Evolutionary conservation across 2,113 vertebrate genomes (phyloP).

Genomic region (Eolophus roseicapilla): DNA sequence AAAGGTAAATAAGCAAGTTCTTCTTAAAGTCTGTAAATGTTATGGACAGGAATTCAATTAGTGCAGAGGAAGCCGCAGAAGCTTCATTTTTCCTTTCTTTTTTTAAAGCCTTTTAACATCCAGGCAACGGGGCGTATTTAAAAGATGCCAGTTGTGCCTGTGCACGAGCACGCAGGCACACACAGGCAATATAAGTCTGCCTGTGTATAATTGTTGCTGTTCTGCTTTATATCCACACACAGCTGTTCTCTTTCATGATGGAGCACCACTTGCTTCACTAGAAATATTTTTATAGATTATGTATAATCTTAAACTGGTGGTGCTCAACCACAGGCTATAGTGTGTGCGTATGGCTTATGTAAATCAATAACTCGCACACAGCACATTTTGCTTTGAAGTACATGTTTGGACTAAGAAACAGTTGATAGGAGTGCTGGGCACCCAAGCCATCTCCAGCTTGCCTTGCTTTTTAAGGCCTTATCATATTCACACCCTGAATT

Average conservation of each 20-base stretch:
- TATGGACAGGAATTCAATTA: constrained; percentile 67
- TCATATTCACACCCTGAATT: neutral
- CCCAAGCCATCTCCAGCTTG: neutral
- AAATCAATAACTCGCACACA: constrained; percentile 16
- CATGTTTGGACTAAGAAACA: constrained; percentile 25
- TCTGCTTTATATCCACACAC: neutral
- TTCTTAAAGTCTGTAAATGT: constrained; percentile 56
- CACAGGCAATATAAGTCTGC: neutral
- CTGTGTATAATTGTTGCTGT: neutral
- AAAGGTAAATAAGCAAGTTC: constrained; percentile 60
- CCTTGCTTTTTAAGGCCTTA: neutral
- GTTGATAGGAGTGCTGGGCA: neutral
- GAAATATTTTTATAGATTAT: constrained; percentile 30
- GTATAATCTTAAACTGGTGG: neutral
- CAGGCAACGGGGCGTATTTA: neutral
- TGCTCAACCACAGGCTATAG: neutral
- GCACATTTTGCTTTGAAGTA: neutral
- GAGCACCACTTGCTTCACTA: neutral
- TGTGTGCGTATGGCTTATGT: neutral
- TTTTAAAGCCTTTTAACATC: constrained; percentile 34
- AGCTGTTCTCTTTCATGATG: neutral
- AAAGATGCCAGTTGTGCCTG: neutral
- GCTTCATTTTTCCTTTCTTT: constrained; percentile 4
- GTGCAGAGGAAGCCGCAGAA: constrained; percentile 39
- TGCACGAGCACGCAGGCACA: neutral